phyloP scores from a whole-genome alignment of 2,113 vertebrate genomes.

The Progne subis region DNA sequence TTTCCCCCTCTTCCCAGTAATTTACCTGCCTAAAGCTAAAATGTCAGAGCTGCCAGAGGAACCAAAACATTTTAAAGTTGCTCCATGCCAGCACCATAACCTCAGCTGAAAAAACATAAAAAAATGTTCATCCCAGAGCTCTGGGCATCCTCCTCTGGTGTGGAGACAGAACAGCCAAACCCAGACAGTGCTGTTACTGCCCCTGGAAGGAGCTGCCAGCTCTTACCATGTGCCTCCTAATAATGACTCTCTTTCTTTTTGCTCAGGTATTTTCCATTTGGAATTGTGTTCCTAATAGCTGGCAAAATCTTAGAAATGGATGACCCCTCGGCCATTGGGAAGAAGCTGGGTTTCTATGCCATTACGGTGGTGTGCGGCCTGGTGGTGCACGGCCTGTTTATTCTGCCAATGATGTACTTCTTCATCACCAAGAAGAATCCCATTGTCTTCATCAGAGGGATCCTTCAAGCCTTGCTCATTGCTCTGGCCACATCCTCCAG shows the following conservation, averaged over 20 bases:
- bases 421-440: constrained; percentile 97
- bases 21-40: neutral
- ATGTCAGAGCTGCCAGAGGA: neutral
- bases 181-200: neutral
- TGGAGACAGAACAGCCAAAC: neutral
- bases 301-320: constrained; percentile 99
- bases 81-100: neutral
- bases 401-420: constrained; percentile 94
- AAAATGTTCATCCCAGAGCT: neutral
- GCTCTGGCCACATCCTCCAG: constrained; percentile 97
- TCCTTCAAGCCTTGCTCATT: constrained; percentile 95
- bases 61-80: neutral
- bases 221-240: neutral
- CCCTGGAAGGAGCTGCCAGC: neutral
- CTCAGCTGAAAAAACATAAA: neutral
- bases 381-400: constrained; percentile 91
- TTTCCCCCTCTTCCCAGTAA: neutral
- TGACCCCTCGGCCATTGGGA: constrained; percentile 91
- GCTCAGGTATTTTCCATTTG: constrained; percentile 94
- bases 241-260: neutral
- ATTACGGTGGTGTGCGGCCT: constrained; percentile 94
- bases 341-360: constrained; percentile 94
- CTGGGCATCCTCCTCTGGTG: neutral
- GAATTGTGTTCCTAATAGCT: constrained; percentile 96
- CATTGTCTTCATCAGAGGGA: constrained; percentile 95